Conservation (phyloP, 2,888 invertebrate genomes). For the Galerucella calmariensis region DNA sequence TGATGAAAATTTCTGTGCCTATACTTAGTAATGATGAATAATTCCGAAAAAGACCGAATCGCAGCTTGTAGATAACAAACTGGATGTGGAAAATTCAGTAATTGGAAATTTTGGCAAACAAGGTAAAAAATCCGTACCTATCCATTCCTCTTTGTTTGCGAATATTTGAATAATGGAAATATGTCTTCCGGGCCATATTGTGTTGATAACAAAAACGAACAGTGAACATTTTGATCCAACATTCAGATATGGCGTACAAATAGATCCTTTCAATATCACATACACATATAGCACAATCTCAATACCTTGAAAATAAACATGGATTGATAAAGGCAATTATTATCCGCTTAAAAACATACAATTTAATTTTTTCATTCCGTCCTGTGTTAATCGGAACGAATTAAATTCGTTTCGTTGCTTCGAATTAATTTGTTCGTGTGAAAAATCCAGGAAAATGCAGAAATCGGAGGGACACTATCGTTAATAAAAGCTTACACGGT, state of each 20-base stretch:
- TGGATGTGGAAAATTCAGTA: too few relatives aligned
- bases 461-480: slow-evolving; percentile 36
- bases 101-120: too few relatives aligned
- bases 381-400: not conserved
- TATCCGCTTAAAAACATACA: not conserved
- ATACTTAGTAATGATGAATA: too few relatives aligned
- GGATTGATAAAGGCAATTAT: not conserved
- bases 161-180: not conserved
- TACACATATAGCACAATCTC: not conserved
- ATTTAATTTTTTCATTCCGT: not conserved
- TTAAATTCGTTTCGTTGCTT: not conserved
- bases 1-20: too few relatives aligned
- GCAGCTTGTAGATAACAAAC: too few relatives aligned
- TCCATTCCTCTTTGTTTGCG: too few relatives aligned
- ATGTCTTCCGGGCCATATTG: not conserved
- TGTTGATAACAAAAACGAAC: not conserved
- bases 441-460: slow-evolving; percentile 26
- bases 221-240: not conserved
- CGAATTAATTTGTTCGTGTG: slow-evolving; percentile 15
- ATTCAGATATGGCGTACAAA: not conserved
- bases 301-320: not conserved
- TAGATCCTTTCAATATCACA: not conserved
- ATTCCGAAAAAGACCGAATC: too few relatives aligned
- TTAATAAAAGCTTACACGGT: slow-evolving; percentile 45
- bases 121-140: too few relatives aligned